Evolutionary conservation across 2,888 invertebrate genomes (phyloP).

Genomic region (Tinea trinotella): DNA sequence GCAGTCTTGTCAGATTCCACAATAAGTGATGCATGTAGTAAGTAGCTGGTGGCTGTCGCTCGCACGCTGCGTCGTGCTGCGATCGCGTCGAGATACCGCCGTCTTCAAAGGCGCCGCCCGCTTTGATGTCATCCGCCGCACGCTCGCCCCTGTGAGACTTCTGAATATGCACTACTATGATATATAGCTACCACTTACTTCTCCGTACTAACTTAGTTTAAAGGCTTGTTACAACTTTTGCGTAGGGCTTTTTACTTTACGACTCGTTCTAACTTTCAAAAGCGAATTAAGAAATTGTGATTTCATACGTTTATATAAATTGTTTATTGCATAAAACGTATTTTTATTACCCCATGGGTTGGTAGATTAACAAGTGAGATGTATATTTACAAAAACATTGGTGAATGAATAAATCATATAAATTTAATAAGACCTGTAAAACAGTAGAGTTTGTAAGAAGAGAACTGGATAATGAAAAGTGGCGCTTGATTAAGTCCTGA

Average conservation of each 20-base stretch:
- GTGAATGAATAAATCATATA: no score
- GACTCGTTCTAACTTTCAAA: no score
- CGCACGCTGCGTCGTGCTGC: slow-evolving; percentile 1
- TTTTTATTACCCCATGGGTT: no score
- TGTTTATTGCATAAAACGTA: no score
- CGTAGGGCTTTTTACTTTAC: not conserved
- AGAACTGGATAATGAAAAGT: no score
- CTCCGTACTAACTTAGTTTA: not conserved
- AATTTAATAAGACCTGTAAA: no score
- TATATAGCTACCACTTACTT: not conserved
- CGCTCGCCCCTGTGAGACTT: slow-evolving; percentile 19
- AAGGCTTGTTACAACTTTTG: not conserved
- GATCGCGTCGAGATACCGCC: slow-evolving; percentile 17
- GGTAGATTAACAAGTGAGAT: no score
- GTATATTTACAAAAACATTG: no score
- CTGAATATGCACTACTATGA: slow-evolving; percentile 4
- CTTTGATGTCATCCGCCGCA: slow-evolving; percentile 46
- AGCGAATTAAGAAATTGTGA: no score
- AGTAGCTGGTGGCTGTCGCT: slow-evolving; percentile 8
- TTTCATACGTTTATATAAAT: no score
- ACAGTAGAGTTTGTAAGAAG: no score
- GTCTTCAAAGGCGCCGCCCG: slow-evolving; percentile 37
- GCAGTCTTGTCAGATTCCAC: slow-evolving; percentile 5
- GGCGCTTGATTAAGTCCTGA: no score
- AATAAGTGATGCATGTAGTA: slow-evolving; percentile 13